Base-by-base conservation (phyloP, 2,888 invertebrate genomes). In the Troides helena region DNA sequence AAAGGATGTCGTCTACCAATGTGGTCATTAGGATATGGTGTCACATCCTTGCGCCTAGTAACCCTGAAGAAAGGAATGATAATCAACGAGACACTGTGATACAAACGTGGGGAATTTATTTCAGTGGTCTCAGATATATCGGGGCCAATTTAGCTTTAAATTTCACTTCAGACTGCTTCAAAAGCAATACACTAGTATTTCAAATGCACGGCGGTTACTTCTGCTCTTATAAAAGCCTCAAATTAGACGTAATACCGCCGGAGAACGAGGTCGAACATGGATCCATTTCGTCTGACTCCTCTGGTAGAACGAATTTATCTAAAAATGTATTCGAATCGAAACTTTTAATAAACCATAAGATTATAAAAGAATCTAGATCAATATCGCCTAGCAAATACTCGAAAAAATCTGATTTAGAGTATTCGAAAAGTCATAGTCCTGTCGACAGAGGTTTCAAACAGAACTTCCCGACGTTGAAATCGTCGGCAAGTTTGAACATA, bases 181-280 rank as follows among this genome's bases (percentile, higher is more conserved):
- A 94, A 81, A 90, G 94, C 73, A 96, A 97, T 83, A 95, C 96
- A 61, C 88, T 98, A 77, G 95, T 98, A 77, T 97, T 98, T 86
- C 96, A 96, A 90, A 95, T 98, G 94, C 96, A 96, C 73, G 97
- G 97, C 56, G 98, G 98, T 5, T 97, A 95, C 80, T 98, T 98
- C 83, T 96, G 96, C 57, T 94, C 94, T 0, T 93, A 93, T 74
- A 92, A 90, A 82, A 93, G 92, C 79, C 81, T 93, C 3, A 89
- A 90, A 80, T 78, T 94, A 59, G 93, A 93, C 72, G 81, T 92
- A 2, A 92, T 92, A 36, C 92, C 92, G 0, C 84, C 89, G 0
- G 92, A 92, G 75, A 89, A 91, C 57, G 91, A 90, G 73, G 59
- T 86, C 1, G 90, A 92, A 81, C 87, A 89, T 12, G 83, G 90